Evolutionary conservation across 2,888 invertebrate species (phyloP).

Genomic region (Sepiola atlantica): DNA sequence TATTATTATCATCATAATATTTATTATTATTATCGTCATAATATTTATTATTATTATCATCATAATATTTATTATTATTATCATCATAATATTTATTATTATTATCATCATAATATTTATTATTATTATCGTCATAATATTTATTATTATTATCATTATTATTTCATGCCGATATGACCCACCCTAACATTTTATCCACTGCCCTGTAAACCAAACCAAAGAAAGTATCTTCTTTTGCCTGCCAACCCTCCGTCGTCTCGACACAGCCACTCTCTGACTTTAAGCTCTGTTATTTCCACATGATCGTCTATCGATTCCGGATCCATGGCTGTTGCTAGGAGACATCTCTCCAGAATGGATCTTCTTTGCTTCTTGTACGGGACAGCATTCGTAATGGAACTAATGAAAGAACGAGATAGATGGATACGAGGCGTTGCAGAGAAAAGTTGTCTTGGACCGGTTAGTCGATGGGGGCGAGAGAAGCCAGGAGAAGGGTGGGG

Average conservation of each 20-base stretch:
- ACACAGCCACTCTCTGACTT: background rate
- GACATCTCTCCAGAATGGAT: background rate
- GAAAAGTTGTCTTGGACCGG: background rate
- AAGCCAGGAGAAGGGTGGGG: background rate
- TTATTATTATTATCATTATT: too few relatives aligned
- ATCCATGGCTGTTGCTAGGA: background rate
- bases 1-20: too few relatives aligned
- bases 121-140: too few relatives aligned
- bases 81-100: too few relatives aligned
- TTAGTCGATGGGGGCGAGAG: background rate
- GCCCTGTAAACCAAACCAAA: background rate
- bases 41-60: too few relatives aligned
- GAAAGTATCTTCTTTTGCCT: too few relatives aligned
- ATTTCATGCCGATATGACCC: background rate
- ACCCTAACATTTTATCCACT: background rate
- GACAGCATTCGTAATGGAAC: background rate
- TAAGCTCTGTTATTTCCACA: background rate
- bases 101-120: too few relatives aligned
- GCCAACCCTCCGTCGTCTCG: too few relatives aligned
- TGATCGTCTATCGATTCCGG: background rate
- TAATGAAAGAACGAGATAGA: too few relatives aligned
- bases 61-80: too few relatives aligned
- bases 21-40: too few relatives aligned
- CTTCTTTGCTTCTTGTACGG: background rate
- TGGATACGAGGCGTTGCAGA: background rate